Base-by-base conservation (phyloP, 2,113 vertebrate genomes). In the Marmota monax region DNA sequence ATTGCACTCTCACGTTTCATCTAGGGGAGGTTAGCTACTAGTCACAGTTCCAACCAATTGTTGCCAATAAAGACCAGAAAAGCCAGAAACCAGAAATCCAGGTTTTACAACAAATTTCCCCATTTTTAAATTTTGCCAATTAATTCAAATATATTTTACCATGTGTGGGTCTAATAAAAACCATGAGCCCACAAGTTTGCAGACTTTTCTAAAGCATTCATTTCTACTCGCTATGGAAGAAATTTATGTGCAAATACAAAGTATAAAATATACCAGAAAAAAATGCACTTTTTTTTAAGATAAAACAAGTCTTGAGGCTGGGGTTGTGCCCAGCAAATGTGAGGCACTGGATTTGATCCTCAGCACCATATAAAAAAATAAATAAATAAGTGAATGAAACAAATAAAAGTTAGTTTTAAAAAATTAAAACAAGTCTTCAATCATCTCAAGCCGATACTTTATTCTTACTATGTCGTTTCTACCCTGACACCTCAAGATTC, bases 71-170 rank as follows among this genome's bases (percentile, higher is more conserved):
- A 27, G 7, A 85, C 42, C n/a, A 84, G 5, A 70, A 84, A 87
- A 3, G 25, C 22, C 27, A 72, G 48, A 96, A 92, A 45, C 3
- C n/a, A 32, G 34, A 96, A 96, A 74, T 29, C 17, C 25, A 95
- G 58, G n/a, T 73, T 84, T 76, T n/a, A 89, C 5, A 37, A 74
- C 20, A 95, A 92, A 95, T 42, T 29, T 80, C 22, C 37, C 22
- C 48, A 63, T 45, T 96, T 89, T 76, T 39, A 90, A 90, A 90
- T 84, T 84, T 48, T 92, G 34, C 67, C 53, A 91, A 90, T 69
- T 91, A 95, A 87, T 84, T 85, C 61, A 93, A 96, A 84, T 37
- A 77, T 80, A 88, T 88, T 85, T 93, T 83, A 96, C 29, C 61
- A 85, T 37, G 23, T 58, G 56, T 67, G 32, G 51, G 22, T 11